These are phyloP conservation scores for Ruditapes philippinarum DNA, from an alignment of 1,140 invertebrate species.

Conservation along the genomic window DNA sequence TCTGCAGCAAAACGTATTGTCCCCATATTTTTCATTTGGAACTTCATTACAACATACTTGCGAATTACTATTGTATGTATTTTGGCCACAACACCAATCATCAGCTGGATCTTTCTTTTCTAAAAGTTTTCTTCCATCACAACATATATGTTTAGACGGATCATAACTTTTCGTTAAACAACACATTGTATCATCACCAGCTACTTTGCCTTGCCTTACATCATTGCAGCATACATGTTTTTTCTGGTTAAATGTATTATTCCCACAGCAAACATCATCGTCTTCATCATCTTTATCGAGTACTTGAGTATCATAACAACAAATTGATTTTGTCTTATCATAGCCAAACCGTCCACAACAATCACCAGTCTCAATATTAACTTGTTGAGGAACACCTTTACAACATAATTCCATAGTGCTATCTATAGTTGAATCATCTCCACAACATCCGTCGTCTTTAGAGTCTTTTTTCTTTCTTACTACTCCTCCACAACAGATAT, in stretches of 20 bases:
- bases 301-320: conserved; percentile 27
- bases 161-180: conserved; percentile 29
- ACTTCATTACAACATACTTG: conserved; percentile 32
- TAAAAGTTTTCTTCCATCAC: neutral
- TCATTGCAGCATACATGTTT: conserved; percentile 45
- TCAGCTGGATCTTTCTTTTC: neutral
- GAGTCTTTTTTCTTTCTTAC: conserved; percentile 15
- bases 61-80: conserved; percentile 11
- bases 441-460: conserved; percentile 54
- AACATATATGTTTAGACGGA: conserved; percentile 10
- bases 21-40: neutral
- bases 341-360: conserved; percentile 23
- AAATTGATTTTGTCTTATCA: conserved; percentile 26
- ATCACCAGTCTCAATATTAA: conserved; percentile 8
- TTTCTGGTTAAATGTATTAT: conserved; percentile 13
- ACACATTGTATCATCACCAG: conserved; percentile 13
- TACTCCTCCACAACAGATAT: conserved; percentile 26
- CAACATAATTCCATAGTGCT: conserved; percentile 35
- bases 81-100: conserved; percentile 42
- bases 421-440: conserved; percentile 22
- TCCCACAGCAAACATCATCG: conserved; percentile 40
- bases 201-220: neutral
- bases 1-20: neutral
- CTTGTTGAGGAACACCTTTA: conserved; percentile 1
- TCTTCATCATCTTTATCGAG: neutral